phyloP scores from a whole-genome alignment of 2,113 vertebrate species.

The Hippocampus guttulatus region DNA sequence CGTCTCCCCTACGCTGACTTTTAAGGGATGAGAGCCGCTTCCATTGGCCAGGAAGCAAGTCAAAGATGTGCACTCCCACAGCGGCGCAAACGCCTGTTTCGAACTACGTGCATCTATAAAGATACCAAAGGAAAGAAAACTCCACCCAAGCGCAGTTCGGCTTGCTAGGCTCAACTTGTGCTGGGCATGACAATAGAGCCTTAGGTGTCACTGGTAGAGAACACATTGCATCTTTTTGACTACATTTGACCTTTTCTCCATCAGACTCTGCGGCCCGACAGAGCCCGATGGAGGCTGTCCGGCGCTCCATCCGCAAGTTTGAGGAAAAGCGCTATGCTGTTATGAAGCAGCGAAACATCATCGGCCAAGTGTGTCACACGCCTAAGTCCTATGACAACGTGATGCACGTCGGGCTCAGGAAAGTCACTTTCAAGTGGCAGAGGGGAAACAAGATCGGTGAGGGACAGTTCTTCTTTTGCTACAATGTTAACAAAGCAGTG shows the following conservation, averaged over 20 bases:
- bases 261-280: slow-evolving; percentile 82
- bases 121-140: too few relatives aligned
- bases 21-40: too few relatives aligned
- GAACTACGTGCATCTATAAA: too few relatives aligned
- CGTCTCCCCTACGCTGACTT: too few relatives aligned
- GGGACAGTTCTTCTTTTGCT: slow-evolving; percentile 20
- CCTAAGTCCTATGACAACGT: slow-evolving; percentile 94
- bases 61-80: too few relatives aligned
- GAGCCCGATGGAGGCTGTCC: slow-evolving; percentile 87
- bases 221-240: neutral
- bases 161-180: too few relatives aligned
- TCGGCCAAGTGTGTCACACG: slow-evolving; percentile 96
- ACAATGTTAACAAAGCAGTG: neutral
- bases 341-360: slow-evolving; percentile 94
- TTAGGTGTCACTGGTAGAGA: neutral
- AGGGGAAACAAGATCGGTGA: slow-evolving; percentile 98
- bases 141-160: too few relatives aligned
- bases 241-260: neutral
- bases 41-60: too few relatives aligned
- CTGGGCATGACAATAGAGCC: too few relatives aligned
- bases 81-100: too few relatives aligned
- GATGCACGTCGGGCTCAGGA: slow-evolving; percentile 96
- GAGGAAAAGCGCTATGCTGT: slow-evolving; percentile 86
- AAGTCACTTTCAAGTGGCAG: slow-evolving; percentile 99
- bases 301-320: slow-evolving; percentile 84